Conservation (phyloP, 2,113 vertebrate species). For the Manacus vitellinus region DNA sequence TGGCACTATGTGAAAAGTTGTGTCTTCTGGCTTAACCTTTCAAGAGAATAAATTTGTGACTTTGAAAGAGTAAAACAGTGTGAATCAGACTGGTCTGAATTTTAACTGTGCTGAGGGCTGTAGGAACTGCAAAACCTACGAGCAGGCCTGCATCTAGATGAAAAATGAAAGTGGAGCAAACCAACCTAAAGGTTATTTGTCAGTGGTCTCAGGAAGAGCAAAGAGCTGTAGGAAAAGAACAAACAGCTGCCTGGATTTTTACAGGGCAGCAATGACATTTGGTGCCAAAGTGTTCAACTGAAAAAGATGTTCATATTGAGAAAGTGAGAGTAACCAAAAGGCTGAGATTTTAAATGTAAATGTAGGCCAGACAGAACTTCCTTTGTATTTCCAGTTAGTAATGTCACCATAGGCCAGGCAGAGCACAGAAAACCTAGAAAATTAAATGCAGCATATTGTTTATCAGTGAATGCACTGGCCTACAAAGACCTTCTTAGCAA, state of each 20-base stretch:
- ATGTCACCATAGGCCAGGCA: neutral
- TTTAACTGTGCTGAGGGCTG: neutral
- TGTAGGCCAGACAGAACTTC: neutral
- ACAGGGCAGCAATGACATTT: neutral
- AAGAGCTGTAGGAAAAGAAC: neutral
- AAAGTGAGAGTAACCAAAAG: neutral
- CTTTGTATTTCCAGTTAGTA: neutral
- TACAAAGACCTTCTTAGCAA: neutral
- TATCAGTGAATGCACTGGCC: neutral
- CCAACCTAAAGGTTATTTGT: neutral
- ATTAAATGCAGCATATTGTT: neutral
- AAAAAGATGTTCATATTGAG: neutral
- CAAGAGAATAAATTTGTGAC: neutral
- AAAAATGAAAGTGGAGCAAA: neutral
- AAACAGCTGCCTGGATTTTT: neutral
- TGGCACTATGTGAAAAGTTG: neutral
- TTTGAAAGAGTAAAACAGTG: neutral
- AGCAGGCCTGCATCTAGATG: neutral
- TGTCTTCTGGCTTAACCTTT: neutral
- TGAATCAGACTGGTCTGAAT: neutral
- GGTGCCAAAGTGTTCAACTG: neutral
- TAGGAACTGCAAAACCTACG: neutral
- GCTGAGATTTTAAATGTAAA: neutral
- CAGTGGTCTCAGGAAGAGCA: neutral
- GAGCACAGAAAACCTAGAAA: neutral